These are phyloP conservation scores for Muscicapa adusta DNA, from an alignment of 2,113 vertebrate species.

Conservation along the genomic window DNA sequence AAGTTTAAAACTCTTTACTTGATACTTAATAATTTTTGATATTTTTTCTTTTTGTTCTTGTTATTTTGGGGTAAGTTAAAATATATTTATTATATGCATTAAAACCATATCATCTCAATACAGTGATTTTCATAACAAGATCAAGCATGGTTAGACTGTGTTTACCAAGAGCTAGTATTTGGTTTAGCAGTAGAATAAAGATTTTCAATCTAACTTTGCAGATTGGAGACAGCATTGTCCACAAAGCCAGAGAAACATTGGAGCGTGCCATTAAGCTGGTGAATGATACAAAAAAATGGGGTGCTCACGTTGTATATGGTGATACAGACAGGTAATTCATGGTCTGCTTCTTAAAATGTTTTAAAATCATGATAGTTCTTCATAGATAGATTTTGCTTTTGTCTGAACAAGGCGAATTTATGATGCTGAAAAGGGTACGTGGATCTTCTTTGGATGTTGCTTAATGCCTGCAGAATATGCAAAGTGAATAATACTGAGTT, in stretches of 20 bases:
- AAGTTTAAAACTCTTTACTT: not conserved
- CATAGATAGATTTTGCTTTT: not conserved
- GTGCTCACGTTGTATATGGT: conserved; percentile 92
- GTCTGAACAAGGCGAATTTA: not conserved
- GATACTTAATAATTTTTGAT: not conserved
- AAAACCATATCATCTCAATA: not conserved
- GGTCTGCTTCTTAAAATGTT: not conserved
- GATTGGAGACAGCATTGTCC: conserved; percentile 96
- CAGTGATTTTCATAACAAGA: not conserved
- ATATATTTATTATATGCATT: not conserved
- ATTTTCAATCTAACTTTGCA: conserved; percentile 58
- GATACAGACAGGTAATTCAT: conserved; percentile 92
- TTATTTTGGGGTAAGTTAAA: not conserved
- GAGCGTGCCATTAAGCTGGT: conserved; percentile 95
- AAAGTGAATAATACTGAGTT: not conserved
- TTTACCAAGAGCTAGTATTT: not conserved
- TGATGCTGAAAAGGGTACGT: not conserved
- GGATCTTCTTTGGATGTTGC: not conserved
- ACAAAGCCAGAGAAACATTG: conserved; percentile 97
- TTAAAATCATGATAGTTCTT: not conserved
- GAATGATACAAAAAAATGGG: conserved; percentile 98
- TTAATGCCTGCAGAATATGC: not conserved
- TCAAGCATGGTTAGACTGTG: not conserved
- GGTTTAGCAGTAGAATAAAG: not conserved
- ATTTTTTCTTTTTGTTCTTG: not conserved